Evolutionary conservation across 2,113 vertebrate genomes (phyloP).

Genomic region (Eudorcas thomsonii): DNA sequence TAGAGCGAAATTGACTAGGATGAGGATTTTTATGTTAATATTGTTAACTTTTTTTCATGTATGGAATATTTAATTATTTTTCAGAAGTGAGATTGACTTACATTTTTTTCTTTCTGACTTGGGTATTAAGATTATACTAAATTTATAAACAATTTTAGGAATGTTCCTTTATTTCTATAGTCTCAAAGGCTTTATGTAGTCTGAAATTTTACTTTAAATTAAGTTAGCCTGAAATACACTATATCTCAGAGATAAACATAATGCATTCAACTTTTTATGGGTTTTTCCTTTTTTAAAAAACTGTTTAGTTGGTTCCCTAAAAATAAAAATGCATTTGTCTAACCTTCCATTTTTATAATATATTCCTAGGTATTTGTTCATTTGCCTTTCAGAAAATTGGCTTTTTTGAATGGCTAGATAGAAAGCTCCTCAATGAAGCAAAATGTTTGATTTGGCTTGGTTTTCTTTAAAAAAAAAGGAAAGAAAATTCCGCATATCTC

Average conservation of each 20-base stretch:
- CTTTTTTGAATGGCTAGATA: background rate
- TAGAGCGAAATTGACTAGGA: background rate
- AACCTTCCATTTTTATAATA: background rate
- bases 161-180: background rate
- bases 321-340: background rate
- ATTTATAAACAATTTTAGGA: background rate
- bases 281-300: background rate
- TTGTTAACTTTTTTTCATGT: background rate
- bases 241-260: background rate
- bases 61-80: background rate
- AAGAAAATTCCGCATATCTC: background rate
- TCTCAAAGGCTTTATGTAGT: background rate
- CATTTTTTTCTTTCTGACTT: background rate
- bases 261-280: background rate
- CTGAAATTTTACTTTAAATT: background rate
- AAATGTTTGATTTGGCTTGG: background rate
- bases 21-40: background rate
- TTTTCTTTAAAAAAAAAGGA: background rate
- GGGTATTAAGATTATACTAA: background rate
- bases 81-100: background rate
- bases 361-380: background rate
- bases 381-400: background rate
- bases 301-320: background rate
- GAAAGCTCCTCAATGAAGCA: background rate
- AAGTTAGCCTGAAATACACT: background rate